A percentile compares a stretch with the other conserved stretches of the same genome.
Conservation (phyloP, 2,113 vertebrate genomes). For the Campylomormyrus tamandua region DNA sequence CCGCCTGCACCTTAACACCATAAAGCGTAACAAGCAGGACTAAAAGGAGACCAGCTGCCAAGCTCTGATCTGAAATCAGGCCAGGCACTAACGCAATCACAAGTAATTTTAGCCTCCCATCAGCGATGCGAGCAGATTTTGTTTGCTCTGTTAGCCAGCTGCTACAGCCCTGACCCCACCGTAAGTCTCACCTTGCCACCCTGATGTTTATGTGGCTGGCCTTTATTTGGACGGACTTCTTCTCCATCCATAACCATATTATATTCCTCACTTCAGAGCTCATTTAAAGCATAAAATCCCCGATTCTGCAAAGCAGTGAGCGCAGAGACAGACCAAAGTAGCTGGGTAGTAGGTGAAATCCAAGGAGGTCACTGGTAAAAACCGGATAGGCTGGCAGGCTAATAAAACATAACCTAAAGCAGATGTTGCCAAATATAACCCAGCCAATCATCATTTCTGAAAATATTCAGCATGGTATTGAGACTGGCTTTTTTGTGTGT, state of each 20-base stretch:
- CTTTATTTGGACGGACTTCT: not conserved
- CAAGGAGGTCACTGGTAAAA: not conserved
- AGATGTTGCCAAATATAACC: not conserved
- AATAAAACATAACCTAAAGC: not conserved
- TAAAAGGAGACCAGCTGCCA: not conserved
- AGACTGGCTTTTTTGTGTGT: not conserved
- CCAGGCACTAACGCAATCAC: not conserved
- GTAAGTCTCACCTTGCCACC: not conserved
- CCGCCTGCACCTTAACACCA: not conserved
- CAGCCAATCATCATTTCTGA: not conserved
- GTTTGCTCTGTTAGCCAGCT: not conserved
- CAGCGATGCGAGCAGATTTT: not conserved
- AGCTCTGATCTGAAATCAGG: not conserved
- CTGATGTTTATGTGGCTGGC: not conserved
- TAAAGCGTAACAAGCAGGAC: not conserved
- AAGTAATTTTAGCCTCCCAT: not conserved
- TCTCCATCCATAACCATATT: not conserved
- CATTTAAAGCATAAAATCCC: too few relatives aligned
- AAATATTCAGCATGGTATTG: not conserved
- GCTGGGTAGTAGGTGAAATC: not conserved
- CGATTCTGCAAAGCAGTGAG: not conserved
- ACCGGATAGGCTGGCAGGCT: not conserved
- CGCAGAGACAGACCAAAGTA: not conserved
- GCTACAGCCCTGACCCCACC: not conserved
- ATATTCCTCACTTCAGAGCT: not conserved